Base-by-base conservation (phyloP, 2,113 vertebrate species). In the Sterna hirundo region DNA sequence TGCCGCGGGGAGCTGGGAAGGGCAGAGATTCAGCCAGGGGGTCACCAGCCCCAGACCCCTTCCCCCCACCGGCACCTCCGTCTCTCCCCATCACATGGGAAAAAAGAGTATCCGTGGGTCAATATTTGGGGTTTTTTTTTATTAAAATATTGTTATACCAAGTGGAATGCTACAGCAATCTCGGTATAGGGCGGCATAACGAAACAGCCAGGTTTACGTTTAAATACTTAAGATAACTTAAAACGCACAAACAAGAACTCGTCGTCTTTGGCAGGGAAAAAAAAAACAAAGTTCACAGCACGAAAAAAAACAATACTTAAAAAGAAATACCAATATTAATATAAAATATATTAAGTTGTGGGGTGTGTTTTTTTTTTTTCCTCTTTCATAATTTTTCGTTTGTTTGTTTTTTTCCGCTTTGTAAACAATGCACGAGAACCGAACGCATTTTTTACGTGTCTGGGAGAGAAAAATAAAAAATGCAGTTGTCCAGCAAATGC, bases 201-300 rank as follows among this genome's bases (percentile, higher is more conserved):
- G 83, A 96, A 98, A 98, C 95, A 98, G 97, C 97, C 98, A 97
- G 91, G 97, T 98, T 98, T 98, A 98, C 83, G 34, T 97, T 98
- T 98, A 98, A 98, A 98, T 98, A 98, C 95, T 98, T 95, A 93
- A 83, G 98, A 98, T 98, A 98, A 98, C 98, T 98, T 98, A 98
- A 98, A 97, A 98, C 46, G 96, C 97, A 98, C 97, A 98, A 97
- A 98, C 96, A 83, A 96, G 97, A 98, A 96, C 95, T 97, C 94
- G 96, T 97, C 77, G 21, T 98, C 98, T 98, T 98, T 98, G 98
- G 98, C 98, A 98, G 98, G 98, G 96, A 94, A 96, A 93, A 91
- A 97, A 97, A 61, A 42, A 42, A 11, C 40, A 97, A 97, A 52
- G 95, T 98, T 98, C 98, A 98, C 98, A 98, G 98, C 98, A 98